Percentiles rank a stretch among this genome's conserved stretches.
These are phyloP conservation scores for Tauraco hartlaubi DNA, from an alignment of 2,797 vertebrate species.

Conservation along the genomic window DNA sequence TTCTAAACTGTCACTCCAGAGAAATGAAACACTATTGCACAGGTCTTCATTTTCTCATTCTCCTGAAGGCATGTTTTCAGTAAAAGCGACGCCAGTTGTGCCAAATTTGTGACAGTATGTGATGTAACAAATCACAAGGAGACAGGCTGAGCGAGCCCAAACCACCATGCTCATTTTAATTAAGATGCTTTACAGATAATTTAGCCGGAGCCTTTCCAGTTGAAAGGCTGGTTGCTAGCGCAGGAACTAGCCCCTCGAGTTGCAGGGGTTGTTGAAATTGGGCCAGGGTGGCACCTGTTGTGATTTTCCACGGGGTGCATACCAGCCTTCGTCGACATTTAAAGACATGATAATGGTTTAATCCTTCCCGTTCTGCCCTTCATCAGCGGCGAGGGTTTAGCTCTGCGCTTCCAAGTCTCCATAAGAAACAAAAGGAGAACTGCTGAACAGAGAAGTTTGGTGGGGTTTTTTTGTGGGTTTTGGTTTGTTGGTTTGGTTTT, in stretches of 20 bases:
- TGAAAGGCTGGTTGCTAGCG: slow-evolving; percentile 63
- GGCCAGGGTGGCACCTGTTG: slow-evolving; percentile 76
- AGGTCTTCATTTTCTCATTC: not conserved
- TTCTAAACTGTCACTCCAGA: not conserved
- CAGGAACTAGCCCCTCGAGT: slow-evolving; percentile 61
- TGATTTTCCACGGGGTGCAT: slow-evolving; percentile 72
- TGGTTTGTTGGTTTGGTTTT: not conserved
- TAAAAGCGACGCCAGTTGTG: not conserved
- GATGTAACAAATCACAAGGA: slow-evolving; percentile 55
- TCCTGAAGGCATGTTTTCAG: accelerated
- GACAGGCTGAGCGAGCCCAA: slow-evolving; percentile 41
- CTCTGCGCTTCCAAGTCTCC: slow-evolving; percentile 43
- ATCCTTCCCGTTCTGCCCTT: slow-evolving; percentile 75
- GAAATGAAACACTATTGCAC: not conserved
- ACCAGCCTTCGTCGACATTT: slow-evolving; percentile 60
- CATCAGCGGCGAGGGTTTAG: slow-evolving; percentile 44
- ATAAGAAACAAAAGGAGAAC: not conserved
- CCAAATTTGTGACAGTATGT: slow-evolving; percentile 37
- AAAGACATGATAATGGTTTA: slow-evolving; percentile 77
- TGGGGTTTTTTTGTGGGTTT: accelerated
- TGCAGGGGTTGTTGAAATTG: slow-evolving; percentile 53
- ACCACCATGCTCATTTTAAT: slow-evolving; percentile 73
- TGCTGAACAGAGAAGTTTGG: not conserved
- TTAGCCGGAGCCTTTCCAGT: slow-evolving; percentile 69
- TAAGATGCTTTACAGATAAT: slow-evolving; percentile 73